Conservation (phyloP, 2,888 invertebrate species). For the Dynastes hyllus region DNA sequence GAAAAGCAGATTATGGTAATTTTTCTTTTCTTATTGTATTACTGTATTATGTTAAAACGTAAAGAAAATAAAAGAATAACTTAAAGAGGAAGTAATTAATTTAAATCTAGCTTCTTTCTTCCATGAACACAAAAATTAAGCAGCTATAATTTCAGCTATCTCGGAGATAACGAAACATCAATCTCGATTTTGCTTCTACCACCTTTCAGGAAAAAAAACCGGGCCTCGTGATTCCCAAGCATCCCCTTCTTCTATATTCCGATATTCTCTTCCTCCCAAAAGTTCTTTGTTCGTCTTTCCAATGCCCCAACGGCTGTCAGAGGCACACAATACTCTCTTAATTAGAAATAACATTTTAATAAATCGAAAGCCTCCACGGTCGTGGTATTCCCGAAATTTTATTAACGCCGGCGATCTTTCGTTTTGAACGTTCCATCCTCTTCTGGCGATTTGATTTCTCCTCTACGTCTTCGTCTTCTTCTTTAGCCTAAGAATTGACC, state of each 20-base stretch:
- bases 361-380: constrained; percentile 26
- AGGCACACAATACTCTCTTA: constrained; percentile 33
- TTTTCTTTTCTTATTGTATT: too few relatives aligned
- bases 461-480: not conserved
- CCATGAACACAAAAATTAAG: constrained; percentile 2
- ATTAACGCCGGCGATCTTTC: constrained; percentile 14
- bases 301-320: not conserved
- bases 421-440: not conserved
- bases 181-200: not conserved
- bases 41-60: not conserved
- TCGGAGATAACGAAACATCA: not conserved
- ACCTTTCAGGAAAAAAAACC: not conserved
- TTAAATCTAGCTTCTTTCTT: not conserved
- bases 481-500: not conserved
- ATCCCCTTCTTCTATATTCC: not conserved
- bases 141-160: not conserved
- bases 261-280: too few relatives aligned
- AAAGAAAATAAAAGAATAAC: not conserved
- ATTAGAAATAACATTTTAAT: constrained; percentile 39
- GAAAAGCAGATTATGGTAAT: too few relatives aligned
- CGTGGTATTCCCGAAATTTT: constrained; percentile 21
- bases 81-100: constrained; percentile 13
- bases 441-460: not conserved
- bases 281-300: too few relatives aligned
- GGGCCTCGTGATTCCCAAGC: not conserved